These are phyloP conservation scores for Pelochelys cantorii DNA, from an alignment of 2,797 vertebrate species.

Conservation along the genomic window DNA sequence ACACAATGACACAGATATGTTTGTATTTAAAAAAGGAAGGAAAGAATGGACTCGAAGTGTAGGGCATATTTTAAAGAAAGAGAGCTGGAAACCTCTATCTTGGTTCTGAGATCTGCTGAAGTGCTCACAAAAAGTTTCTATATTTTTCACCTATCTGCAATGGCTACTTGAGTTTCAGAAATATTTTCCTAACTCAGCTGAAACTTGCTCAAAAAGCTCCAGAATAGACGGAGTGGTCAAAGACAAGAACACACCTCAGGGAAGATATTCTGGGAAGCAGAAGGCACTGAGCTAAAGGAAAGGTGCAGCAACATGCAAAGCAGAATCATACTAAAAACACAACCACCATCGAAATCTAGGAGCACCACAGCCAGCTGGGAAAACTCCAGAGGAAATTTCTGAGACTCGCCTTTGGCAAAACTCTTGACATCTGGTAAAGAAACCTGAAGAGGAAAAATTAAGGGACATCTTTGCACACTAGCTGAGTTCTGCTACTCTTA, in stretches of 20 bases:
- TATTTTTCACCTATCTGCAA: background rate
- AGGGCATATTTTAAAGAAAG: background rate
- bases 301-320: constrained; percentile 40
- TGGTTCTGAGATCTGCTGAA: background rate
- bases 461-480: background rate
- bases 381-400: constrained; percentile 14
- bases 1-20: background rate
- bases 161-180: constrained; percentile 2
- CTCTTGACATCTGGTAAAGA: background rate
- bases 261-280: background rate
- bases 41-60: background rate
- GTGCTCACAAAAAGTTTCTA: background rate
- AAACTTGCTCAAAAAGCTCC: constrained; percentile 16
- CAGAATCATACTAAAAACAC: constrained; percentile 37
- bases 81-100: background rate
- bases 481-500: background rate
- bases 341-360: background rate
- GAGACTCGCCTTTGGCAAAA: constrained; percentile 21
- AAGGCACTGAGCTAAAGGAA: constrained; percentile 36
- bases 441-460: background rate
- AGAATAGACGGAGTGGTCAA: constrained; percentile 3
- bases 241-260: constrained; percentile 10
- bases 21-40: background rate
- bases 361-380: background rate
- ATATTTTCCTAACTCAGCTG: background rate